A percentile compares a stretch with the other conserved stretches of the same genome.
Conservation (phyloP, 2,797 vertebrate genomes). For the Catamblyrhynchus diadema region DNA sequence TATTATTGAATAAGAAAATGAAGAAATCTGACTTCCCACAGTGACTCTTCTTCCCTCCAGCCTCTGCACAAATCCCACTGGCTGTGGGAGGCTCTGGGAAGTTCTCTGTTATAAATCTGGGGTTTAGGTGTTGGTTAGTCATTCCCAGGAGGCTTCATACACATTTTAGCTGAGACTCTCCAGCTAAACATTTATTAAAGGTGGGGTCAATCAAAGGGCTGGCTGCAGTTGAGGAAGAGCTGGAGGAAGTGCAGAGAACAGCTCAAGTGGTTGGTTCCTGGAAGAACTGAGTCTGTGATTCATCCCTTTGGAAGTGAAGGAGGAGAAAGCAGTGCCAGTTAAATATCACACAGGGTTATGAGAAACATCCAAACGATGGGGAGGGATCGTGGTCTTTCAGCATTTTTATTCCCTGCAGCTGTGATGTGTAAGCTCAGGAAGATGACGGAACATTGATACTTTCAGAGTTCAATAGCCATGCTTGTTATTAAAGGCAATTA, state of each 20-base stretch:
- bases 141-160: neutral
- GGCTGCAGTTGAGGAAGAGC: neutral
- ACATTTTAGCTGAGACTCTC: neutral
- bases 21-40: neutral
- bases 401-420: slow-evolving; percentile 35
- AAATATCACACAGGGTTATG: slow-evolving; percentile 26
- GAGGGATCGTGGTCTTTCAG: neutral
- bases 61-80: neutral
- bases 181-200: neutral
- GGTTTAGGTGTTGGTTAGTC: neutral
- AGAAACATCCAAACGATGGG: neutral
- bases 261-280: slow-evolving; percentile 46
- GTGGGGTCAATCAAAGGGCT: slow-evolving; percentile 39
- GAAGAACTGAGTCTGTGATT: slow-evolving; percentile 2
- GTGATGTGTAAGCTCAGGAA: slow-evolving; percentile 1
- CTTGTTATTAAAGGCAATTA: slow-evolving; percentile 18
- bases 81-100: neutral
- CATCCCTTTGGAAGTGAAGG: slow-evolving; percentile 32
- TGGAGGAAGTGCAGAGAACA: slow-evolving; percentile 24
- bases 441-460: slow-evolving; percentile 11
- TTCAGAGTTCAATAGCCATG: slow-evolving; percentile 12
- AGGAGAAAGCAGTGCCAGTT: slow-evolving; percentile 34
- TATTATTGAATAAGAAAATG: neutral
- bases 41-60: neutral
- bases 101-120: neutral